These are phyloP conservation scores for Portevinia maculata DNA, from an alignment of 2,888 invertebrate species.

Conservation along the genomic window DNA sequence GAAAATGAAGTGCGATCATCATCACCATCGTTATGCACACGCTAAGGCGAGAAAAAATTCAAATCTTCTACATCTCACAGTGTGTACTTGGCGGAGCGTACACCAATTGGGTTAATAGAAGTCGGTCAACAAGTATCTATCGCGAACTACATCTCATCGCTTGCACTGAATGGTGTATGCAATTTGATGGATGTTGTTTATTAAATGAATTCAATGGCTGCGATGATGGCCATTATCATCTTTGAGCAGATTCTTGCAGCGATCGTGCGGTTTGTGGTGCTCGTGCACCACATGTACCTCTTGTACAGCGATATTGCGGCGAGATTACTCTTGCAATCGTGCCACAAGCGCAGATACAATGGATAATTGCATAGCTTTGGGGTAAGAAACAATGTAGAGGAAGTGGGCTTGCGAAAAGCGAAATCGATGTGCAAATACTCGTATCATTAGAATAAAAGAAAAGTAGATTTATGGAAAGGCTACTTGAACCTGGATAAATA, in stretches of 20 bases:
- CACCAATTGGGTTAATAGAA: conserved; percentile 69
- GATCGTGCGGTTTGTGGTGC: conserved; percentile 8
- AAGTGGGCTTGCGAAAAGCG: conserved; percentile 58
- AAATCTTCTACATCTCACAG: conserved; percentile 15
- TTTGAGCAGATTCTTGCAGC: conserved; percentile 32
- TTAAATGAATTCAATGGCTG: conserved; percentile 66
- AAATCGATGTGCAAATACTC: conserved; percentile 57
- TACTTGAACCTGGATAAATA: conserved; percentile 23
- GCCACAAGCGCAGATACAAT: conserved; percentile 36
- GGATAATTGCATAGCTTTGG: conserved; percentile 40
- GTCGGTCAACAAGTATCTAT: conserved; percentile 70
- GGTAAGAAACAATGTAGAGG: conserved; percentile 57
- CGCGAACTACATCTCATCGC: conserved; percentile 53
- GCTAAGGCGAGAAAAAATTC: conserved; percentile 25
- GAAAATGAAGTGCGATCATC: conserved; percentile 42
- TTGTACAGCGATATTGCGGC: conserved; percentile 30
- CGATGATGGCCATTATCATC: conserved; percentile 42
- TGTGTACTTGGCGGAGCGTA: conserved; percentile 44
- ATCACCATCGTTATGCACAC: conserved; percentile 12
- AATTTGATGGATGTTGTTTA: conserved; percentile 58
- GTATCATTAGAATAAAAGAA: conserved; percentile 53
- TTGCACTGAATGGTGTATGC: conserved; percentile 5
- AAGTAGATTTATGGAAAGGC: conserved; percentile 28
- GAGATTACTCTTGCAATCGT: conserved; percentile 64
- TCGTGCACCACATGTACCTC: conserved; percentile 42